These are phyloP conservation scores for Sesamia inferens DNA, from an alignment of 2,888 invertebrate species.

Conservation along the genomic window DNA sequence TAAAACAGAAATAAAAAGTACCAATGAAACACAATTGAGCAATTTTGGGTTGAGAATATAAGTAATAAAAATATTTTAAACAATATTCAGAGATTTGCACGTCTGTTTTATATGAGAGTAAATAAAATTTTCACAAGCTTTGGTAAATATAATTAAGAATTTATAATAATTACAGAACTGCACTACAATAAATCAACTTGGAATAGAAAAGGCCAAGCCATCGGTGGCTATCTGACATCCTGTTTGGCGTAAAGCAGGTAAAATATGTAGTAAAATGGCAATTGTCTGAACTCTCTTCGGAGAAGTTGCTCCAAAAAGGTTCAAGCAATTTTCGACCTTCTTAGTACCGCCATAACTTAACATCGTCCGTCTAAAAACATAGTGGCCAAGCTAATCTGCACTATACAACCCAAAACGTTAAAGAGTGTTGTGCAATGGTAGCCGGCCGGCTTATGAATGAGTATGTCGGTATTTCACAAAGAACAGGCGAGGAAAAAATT, in stretches of 20 bases:
- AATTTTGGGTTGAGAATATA: conserved; percentile 42
- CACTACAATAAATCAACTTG: conserved; percentile 51
- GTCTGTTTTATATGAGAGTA: not conserved
- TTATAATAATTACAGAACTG: conserved; percentile 24
- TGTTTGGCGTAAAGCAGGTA: conserved; percentile 78
- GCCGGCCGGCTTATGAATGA: conserved; percentile 54
- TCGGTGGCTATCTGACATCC: conserved; percentile 70
- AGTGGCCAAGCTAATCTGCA: conserved; percentile 62
- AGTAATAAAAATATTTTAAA: conserved; percentile 50
- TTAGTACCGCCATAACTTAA: conserved; percentile 57
- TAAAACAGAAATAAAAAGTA: conserved; percentile 65
- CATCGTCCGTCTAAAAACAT: conserved; percentile 49
- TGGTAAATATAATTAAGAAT: too few relatives aligned
- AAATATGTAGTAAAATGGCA: conserved; percentile 84
- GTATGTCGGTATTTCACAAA: conserved; percentile 76
- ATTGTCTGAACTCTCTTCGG: conserved; percentile 74
- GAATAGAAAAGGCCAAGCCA: conserved; percentile 66
- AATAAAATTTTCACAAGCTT: conserved; percentile 3
- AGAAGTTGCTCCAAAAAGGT: conserved; percentile 67
- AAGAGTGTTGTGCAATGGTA: conserved; percentile 69
- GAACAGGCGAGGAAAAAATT: conserved; percentile 65
- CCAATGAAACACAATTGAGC: conserved; percentile 62
- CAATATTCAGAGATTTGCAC: conserved; percentile 13
- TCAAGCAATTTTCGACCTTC: conserved; percentile 72
- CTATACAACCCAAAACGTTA: conserved; percentile 68